phyloP scores from a whole-genome alignment of 2,797 vertebrate genomes.

The Petrocephalus sullivani region DNA sequence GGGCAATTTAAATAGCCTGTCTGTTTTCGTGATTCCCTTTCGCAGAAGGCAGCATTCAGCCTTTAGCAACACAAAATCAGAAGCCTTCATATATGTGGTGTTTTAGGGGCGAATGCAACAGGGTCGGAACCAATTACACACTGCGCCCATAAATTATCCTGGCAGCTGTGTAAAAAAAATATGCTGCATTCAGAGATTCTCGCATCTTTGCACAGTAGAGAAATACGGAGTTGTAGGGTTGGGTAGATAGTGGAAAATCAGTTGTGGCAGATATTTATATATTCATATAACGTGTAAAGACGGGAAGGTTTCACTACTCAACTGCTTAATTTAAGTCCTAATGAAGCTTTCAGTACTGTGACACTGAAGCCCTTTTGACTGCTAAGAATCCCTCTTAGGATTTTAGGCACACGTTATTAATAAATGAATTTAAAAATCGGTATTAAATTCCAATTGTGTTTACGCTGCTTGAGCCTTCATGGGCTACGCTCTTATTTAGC shows the following conservation, averaged over 20 bases:
- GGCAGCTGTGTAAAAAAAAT: not conserved
- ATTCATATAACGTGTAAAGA: not conserved
- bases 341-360: not conserved
- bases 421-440: not conserved
- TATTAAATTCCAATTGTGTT: not conserved
- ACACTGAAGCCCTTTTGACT: not conserved
- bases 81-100: not conserved
- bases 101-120: not conserved
- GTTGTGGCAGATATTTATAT: not conserved
- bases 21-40: not conserved
- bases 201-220: not conserved
- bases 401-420: not conserved
- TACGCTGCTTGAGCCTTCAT: not conserved
- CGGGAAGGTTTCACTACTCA: not conserved
- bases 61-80: slow-evolving; percentile 7
- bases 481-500: not conserved
- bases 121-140: not conserved
- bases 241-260: not conserved
- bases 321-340: not conserved
- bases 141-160: not conserved
- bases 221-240: not conserved
- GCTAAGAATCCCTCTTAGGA: not conserved
- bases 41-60: not conserved
- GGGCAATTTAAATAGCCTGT: not conserved
- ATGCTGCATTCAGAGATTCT: not conserved